Evolutionary conservation across 2,797 vertebrate species (phyloP), one percentile per base, ranked within the genome.

Genomic region (Pangasius mekongensis): DNA sequence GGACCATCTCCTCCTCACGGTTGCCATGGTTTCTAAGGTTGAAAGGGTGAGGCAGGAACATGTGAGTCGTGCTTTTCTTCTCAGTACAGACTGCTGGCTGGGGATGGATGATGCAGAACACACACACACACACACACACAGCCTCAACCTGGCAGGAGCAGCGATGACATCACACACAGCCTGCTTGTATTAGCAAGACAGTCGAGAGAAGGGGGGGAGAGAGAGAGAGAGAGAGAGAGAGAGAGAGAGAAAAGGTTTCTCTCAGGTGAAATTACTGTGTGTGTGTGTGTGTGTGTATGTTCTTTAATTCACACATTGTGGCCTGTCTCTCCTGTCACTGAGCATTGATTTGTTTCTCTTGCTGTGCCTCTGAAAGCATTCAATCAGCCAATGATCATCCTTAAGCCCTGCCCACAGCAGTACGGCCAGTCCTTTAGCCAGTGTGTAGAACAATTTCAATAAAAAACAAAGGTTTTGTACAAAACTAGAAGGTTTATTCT

Each of bases 91-190:
- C 47, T 83, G 82, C 82, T 67, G 62, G 62, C 82, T 13, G 16
- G 62, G 43, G 82, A 83, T 83, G 82, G 62, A 83, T 83, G 62
- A 83, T 83, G 62, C 62, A 78, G 85, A 54, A 81, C 78, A 60
- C 56, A 82, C 80, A 82, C 54, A 60, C 77, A 81, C 56, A 83
- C 11, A 71, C 92, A 93, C 91, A 84, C 49, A 90, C 92, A 62
- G 85, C 94, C 93, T 94, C 93, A 92, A 94, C 95, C 94, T 92
- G 82, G 82, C 62, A 84, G 43, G n/a, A 84, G 43, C n/a, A 67
- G 62, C 2, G 47, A 67, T 67, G 82, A 84, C 82, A 84, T 84
- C 82, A 84, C 62, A 84, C 20, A 84, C 43, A 84, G 82, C 3
- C 62, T 67, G 82, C n/a, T 84, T 2, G 18, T 52, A 11, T 83